Evolutionary conservation across 2,113 vertebrate species (phyloP).

Genomic region (Camelus dromedarius): DNA sequence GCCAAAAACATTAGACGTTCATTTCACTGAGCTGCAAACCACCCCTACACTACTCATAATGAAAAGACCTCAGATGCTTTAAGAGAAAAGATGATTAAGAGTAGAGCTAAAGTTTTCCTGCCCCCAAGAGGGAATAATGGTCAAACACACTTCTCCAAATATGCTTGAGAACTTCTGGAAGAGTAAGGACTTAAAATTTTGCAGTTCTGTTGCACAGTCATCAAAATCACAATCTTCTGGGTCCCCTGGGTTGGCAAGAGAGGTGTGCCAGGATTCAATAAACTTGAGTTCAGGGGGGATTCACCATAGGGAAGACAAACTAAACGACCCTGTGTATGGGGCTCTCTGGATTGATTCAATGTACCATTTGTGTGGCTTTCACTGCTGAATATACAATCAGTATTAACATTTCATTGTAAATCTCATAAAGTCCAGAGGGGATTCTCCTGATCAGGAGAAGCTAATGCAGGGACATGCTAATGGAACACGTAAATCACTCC

Average conservation of each 20-base stretch:
- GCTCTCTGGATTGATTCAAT: neutral
- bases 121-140: neutral
- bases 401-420: neutral
- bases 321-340: neutral
- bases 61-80: neutral
- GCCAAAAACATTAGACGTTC: neutral
- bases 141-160: neutral
- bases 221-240: neutral
- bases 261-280: neutral
- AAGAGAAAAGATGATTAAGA: slow-evolving; percentile 5
- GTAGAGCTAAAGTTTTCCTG: neutral
- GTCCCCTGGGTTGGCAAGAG: too few relatives aligned
- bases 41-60: neutral
- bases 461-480: neutral
- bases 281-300: neutral
- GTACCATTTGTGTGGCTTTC: neutral
- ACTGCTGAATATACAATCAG: neutral
- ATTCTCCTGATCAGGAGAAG: neutral
- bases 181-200: neutral
- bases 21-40: neutral
- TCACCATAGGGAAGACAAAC: neutral
- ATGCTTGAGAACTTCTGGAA: neutral
- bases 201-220: neutral
- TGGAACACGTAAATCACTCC: neutral
- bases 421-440: neutral